Base-by-base conservation (phyloP, 1,140 invertebrate species). In the Caerostris darwini region DNA sequence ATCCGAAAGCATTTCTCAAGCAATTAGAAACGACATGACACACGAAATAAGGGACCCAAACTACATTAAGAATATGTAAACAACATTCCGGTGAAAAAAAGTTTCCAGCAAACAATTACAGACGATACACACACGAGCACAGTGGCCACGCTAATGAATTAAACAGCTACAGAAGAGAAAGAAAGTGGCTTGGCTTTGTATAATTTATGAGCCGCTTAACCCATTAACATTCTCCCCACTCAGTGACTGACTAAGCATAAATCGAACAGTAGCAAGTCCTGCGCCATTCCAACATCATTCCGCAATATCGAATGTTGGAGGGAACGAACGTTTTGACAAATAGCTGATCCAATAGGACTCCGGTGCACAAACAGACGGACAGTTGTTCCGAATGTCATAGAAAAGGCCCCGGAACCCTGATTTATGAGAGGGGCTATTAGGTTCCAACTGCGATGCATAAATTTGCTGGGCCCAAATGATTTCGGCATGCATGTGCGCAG, bases 401-500 rank as follows among this genome's bases (percentile, higher is more conserved):
- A 85, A 92, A 92, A 92, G 82, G 90, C 90, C 53, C 90, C 58
- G 69, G 67, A 92, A 83, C 34, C n/a, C 90, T 92, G 90, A 92
- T 92, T 92, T 92, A 92, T 92, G 90, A 69, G 77, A 8, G 82
- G 59, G 58, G 90, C 90, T 92, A 92, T 92, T 92, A 92, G 90
- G 90, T 85, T 92, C 81, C 81, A 58, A 90, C 54, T 81, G 71
- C 89, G 59, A 85, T 85, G 90, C 90, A 92, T 92, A 92, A 92
- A 92, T 92, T 92, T 85, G 61, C 81, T 69, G 50, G 58, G 34
- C 34, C 58, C 90, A 92, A 92, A 92, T 92, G 82, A 92, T 92
- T 85, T 54, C 69, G 71, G 69, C 56, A 82, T 81, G 71, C 69
- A 77, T 77, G 34, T 53, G 61, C 50, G 85, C 56, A 59, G 19